These are phyloP conservation scores for Eospalax fontanierii DNA, from an alignment of 2,797 vertebrate genomes.

Conservation along the genomic window DNA sequence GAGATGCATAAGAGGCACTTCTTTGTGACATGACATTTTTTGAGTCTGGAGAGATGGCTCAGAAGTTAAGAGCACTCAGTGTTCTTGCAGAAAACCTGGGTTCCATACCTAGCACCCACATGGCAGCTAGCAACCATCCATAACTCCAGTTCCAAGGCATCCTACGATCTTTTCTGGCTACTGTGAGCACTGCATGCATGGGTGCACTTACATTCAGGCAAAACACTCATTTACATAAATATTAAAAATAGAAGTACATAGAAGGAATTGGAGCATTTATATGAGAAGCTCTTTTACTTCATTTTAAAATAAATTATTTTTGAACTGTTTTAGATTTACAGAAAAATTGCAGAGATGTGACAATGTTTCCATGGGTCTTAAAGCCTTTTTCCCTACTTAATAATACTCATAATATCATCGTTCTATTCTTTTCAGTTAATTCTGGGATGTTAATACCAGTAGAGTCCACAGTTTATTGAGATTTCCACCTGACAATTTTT, in stretches of 20 bases:
- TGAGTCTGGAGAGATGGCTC: too few species aligned
- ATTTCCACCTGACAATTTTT: background rate
- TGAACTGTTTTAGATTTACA: background rate
- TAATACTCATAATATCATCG: constrained; percentile 2
- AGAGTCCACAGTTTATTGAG: constrained; percentile 11
- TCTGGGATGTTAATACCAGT: background rate
- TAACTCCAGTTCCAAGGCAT: too few species aligned
- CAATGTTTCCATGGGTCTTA: background rate
- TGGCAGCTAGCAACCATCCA: too few species aligned
- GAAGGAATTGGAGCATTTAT: background rate
- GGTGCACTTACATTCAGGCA: too few species aligned
- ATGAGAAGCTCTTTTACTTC: background rate
- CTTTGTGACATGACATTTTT: too few species aligned
- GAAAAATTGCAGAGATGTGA: background rate
- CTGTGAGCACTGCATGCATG: too few species aligned
- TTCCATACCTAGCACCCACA: too few species aligned
- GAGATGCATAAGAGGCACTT: background rate
- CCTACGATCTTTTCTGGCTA: too few species aligned
- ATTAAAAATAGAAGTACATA: background rate
- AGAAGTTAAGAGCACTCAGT: too few species aligned
- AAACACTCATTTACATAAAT: too few species aligned
- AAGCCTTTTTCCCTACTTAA: background rate
- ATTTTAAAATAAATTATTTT: constrained; percentile 47
- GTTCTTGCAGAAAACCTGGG: too few species aligned
- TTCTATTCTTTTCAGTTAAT: constrained; percentile 32